Conservation (phyloP, 2,113 vertebrate species). For the Onychostoma macrolepis region DNA sequence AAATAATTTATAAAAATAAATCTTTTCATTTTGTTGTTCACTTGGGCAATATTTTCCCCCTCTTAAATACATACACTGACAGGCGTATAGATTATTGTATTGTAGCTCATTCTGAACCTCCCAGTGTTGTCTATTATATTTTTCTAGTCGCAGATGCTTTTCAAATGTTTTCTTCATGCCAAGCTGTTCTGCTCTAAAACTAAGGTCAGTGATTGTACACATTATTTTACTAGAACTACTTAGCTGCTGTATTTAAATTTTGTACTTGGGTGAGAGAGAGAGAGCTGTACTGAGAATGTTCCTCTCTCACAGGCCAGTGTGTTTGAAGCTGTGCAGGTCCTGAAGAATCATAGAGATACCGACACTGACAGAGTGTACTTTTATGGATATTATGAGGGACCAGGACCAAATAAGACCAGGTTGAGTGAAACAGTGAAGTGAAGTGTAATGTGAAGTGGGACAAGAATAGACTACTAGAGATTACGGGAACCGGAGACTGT, state of each 20-base stretch:
- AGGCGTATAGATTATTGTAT: no score
- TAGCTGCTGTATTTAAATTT: no score
- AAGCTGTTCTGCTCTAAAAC: constrained; percentile 50
- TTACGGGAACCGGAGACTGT: constrained; percentile 10
- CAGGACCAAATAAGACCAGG: constrained; percentile 4
- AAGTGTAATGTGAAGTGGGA: constrained; percentile 63
- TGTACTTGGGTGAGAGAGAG: neutral
- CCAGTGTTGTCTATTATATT: no score
- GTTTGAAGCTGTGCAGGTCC: constrained; percentile 57
- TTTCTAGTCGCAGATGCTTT: no score
- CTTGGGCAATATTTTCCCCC: no score
- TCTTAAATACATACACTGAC: no score
- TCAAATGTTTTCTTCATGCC: no score
- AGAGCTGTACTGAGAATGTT: neutral
- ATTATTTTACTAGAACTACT: neutral
- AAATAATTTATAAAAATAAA: no score
- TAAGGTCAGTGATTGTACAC: neutral
- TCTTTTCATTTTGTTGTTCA: no score
- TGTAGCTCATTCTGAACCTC: no score
- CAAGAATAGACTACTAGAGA: constrained; percentile 16
- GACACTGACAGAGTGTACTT: constrained; percentile 65
- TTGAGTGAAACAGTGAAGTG: neutral
- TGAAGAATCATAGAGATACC: constrained; percentile 54
- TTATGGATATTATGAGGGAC: constrained; percentile 56
- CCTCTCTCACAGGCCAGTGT: constrained; percentile 53